Percentiles rank a stretch among this genome's conserved stretches.
Evolutionary conservation across 2,113 vertebrate genomes (phyloP).

Genomic region (Pao palembangensis): DNA sequence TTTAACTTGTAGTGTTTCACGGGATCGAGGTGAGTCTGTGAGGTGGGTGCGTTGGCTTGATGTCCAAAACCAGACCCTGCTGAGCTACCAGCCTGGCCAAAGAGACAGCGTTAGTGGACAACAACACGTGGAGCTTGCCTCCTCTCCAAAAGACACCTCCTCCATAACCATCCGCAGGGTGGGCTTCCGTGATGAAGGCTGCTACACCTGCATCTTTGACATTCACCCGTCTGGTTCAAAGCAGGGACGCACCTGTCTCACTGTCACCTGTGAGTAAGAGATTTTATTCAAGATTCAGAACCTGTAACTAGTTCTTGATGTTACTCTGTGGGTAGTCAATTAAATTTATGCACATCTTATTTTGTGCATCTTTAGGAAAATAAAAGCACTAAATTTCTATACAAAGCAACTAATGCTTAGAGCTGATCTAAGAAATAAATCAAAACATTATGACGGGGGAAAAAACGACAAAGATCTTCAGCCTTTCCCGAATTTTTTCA

Average conservation of each 20-base stretch:
- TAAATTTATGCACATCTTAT: too few relatives aligned
- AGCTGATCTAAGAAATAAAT: too few relatives aligned
- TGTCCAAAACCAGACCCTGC: constrained; percentile 68
- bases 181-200: constrained; percentile 74
- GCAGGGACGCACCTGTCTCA: constrained; percentile 69
- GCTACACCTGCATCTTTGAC: constrained; percentile 78
- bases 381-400: background rate
- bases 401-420: too few relatives aligned
- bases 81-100: constrained; percentile 62
- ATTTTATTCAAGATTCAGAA: background rate
- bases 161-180: constrained; percentile 71
- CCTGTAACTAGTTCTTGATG: too few relatives aligned
- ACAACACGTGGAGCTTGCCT: constrained; percentile 69
- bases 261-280: constrained; percentile 68
- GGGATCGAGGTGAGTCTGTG: constrained; percentile 56
- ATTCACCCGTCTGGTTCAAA: constrained; percentile 58
- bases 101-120: constrained; percentile 67
- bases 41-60: constrained; percentile 73
- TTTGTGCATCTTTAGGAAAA: background rate
- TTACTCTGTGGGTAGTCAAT: too few relatives aligned
- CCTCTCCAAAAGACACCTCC: constrained; percentile 60
- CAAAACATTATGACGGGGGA: too few relatives aligned
- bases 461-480: too few relatives aligned
- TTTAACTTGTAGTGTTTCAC: constrained; percentile 65
- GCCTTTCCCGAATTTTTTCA: too few relatives aligned